Evolutionary conservation across 2,888 invertebrate species (phyloP).

Genomic region (Xestia xanthographa): DNA sequence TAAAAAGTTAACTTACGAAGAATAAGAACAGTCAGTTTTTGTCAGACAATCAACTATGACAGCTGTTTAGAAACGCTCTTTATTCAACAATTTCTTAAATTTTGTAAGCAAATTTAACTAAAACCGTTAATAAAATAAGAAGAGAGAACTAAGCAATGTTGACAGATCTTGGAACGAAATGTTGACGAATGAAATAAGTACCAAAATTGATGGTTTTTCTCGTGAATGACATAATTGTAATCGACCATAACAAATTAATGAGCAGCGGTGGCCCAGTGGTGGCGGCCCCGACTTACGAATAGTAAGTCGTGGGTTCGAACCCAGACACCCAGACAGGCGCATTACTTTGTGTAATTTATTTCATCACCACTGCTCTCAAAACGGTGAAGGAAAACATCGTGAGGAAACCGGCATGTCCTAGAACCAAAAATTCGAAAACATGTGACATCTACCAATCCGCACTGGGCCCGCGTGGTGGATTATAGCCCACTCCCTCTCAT

Average conservation of each 20-base stretch:
- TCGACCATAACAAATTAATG: no score
- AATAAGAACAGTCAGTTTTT: neutral
- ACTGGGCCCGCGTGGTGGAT: no score
- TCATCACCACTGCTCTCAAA: no score
- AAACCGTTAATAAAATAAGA: constrained; percentile 16
- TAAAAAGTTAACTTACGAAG: neutral
- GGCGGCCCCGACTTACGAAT: no score
- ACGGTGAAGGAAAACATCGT: no score
- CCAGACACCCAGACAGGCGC: no score
- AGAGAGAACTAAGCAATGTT: constrained; percentile 1
- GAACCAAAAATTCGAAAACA: no score
- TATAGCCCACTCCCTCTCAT: neutral
- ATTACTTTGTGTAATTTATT: no score
- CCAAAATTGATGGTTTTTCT: neutral
- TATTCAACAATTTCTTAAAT: constrained; percentile 26
- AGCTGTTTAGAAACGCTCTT: constrained; percentile 14
- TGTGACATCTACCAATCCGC: no score
- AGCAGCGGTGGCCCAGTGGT: no score
- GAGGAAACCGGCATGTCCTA: no score
- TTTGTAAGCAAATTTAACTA: constrained; percentile 35
- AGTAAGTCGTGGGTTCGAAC: no score
- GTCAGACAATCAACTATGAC: constrained; percentile 13
- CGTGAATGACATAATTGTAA: constrained; percentile 25
- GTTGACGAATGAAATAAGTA: neutral
- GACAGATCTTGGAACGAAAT: constrained; percentile 21